Percentiles rank a stretch among this genome's conserved stretches.
Evolutionary conservation across 2,113 vertebrate genomes (phyloP).

Genomic region (Paradisaea rubra): DNA sequence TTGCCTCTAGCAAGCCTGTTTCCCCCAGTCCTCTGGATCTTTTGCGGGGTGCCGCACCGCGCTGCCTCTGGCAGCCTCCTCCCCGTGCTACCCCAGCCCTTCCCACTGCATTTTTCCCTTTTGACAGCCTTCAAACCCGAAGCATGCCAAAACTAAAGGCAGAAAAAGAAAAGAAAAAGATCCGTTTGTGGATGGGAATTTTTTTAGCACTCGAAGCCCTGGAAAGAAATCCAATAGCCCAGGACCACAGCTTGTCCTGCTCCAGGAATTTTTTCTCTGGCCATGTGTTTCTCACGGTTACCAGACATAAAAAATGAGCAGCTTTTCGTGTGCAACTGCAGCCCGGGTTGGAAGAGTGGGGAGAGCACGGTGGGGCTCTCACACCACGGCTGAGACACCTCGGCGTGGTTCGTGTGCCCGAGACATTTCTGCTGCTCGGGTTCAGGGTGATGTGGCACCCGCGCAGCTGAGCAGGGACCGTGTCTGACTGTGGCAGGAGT

Average conservation of each 20-base stretch:
- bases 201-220: background rate
- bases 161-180: background rate
- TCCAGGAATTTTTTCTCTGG: background rate
- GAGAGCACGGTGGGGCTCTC: background rate
- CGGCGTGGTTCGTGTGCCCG: background rate
- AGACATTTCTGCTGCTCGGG: background rate
- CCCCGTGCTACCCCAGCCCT: background rate
- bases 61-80: background rate
- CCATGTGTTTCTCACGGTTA: background rate
- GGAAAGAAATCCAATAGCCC: background rate
- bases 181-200: background rate
- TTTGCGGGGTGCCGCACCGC: background rate
- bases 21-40: fast-evolving
- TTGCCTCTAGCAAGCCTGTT: background rate
- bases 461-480: background rate
- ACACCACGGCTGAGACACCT: fast-evolving
- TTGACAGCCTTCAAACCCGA: background rate
- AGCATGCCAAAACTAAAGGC: background rate
- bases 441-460: background rate
- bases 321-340: fast-evolving
- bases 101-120: background rate
- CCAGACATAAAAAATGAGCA: background rate
- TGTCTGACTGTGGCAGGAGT: background rate
- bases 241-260: background rate
- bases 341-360: background rate